Percentiles rank a stretch among this genome's conserved stretches.
These are phyloP conservation scores for Peromyscus nudipes DNA, from an alignment of 2,797 vertebrate species.

Conservation along the genomic window DNA sequence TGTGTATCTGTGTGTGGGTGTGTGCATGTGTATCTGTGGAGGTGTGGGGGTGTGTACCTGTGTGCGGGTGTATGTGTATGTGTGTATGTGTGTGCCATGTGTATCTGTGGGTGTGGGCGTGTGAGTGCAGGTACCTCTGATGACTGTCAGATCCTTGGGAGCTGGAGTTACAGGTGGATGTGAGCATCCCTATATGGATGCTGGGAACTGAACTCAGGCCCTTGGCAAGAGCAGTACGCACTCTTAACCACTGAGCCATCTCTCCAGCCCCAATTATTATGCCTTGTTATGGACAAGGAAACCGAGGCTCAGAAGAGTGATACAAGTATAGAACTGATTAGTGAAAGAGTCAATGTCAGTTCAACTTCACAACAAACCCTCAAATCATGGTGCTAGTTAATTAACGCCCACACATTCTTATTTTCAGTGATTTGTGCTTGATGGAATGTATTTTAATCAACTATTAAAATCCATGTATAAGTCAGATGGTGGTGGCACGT, in stretches of 20 bases:
- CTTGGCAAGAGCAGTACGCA: no score
- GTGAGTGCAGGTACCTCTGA: background rate
- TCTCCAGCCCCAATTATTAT: background rate
- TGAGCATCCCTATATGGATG: no score
- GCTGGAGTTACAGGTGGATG: background rate
- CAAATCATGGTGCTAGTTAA: background rate
- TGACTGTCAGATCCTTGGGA: background rate
- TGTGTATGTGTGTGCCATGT: background rate
- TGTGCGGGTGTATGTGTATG: background rate
- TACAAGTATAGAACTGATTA: background rate
- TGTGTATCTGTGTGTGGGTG: background rate
- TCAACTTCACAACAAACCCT: background rate
- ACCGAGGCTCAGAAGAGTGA: background rate
- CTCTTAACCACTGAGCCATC: no score
- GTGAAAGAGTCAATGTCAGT: background rate
- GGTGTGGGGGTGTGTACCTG: background rate
- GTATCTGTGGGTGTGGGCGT: background rate
- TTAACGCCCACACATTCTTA: background rate
- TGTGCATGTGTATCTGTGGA: background rate
- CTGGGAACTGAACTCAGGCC: no score
- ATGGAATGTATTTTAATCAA: background rate
- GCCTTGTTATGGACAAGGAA: background rate
- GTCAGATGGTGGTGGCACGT: no score
- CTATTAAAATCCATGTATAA: background rate
- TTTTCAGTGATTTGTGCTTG: background rate